A percentile compares a stretch with the other conserved stretches of the same genome.
Evolutionary conservation across 2,113 vertebrate genomes (phyloP).

Genomic region (Notechis scutatus): DNA sequence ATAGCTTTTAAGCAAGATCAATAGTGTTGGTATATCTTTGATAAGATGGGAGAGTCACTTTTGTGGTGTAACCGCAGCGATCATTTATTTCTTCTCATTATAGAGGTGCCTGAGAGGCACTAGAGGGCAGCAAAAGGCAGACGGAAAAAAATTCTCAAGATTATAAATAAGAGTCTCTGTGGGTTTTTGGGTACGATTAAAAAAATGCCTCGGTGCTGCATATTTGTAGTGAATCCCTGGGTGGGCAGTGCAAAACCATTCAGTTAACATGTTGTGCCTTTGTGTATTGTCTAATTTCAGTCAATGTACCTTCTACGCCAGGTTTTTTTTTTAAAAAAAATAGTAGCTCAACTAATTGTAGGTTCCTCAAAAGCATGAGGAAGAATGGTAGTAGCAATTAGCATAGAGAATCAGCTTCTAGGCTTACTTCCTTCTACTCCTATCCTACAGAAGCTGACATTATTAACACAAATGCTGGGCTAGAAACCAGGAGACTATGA

Average conservation of each 20-base stretch:
- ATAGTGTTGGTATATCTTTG: not conserved
- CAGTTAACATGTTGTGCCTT: not conserved
- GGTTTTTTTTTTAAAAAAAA: not conserved
- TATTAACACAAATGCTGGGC: not conserved
- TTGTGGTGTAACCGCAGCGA: not conserved
- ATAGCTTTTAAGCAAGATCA: not conserved
- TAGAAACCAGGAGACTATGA: too few relatives aligned
- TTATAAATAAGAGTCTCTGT: not conserved
- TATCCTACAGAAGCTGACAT: not conserved
- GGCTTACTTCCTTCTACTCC: not conserved
- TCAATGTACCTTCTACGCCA: not conserved
- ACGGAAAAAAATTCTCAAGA: not conserved
- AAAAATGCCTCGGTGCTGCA: not conserved
- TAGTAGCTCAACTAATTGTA: not conserved
- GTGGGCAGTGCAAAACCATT: not conserved
- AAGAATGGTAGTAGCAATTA: not conserved
- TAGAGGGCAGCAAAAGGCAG: conserved; percentile 1
- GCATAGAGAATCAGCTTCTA: not conserved
- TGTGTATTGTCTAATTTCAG: not conserved
- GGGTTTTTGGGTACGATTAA: not conserved
- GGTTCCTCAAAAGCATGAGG: not conserved
- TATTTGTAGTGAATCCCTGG: not conserved
- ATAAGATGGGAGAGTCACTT: not conserved
- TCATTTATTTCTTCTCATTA: not conserved
- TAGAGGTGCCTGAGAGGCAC: not conserved